phyloP scores from a whole-genome alignment of 2,113 vertebrate species.

The Tichodroma muraria region DNA sequence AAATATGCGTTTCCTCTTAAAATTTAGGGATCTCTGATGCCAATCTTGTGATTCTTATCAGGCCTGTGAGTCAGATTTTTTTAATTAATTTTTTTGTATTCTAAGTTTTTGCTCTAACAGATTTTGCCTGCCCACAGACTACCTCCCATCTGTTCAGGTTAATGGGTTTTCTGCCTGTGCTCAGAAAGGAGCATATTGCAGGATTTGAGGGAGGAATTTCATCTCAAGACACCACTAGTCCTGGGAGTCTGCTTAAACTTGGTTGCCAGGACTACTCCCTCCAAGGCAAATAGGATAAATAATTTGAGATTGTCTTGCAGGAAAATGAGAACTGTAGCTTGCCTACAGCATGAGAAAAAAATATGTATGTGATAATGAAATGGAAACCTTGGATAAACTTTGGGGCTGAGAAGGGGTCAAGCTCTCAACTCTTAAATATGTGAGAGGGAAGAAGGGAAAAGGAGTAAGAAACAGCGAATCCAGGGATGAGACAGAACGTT shows the following conservation, averaged over 20 bases:
- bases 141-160: constrained; percentile 48
- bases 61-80: constrained; percentile 29
- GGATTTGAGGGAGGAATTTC: background rate
- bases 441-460: background rate
- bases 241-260: background rate
- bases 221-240: background rate
- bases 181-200: constrained; percentile 17
- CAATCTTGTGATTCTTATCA: constrained; percentile 33
- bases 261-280: constrained; percentile 27
- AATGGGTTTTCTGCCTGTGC: constrained; percentile 11
- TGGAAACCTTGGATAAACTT: background rate
- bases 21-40: background rate
- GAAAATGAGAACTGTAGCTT: background rate
- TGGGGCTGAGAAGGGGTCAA: background rate
- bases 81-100: background rate
- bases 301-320: background rate
- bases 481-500: background rate
- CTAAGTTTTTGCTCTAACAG: constrained; percentile 6
- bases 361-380: background rate
- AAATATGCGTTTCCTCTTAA: background rate
- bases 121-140: constrained; percentile 50
- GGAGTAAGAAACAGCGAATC: background rate
- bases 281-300: background rate
- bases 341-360: background rate
- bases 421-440: background rate